Conservation (phyloP, 2,888 invertebrate species). For the Microplitis manilae region DNA sequence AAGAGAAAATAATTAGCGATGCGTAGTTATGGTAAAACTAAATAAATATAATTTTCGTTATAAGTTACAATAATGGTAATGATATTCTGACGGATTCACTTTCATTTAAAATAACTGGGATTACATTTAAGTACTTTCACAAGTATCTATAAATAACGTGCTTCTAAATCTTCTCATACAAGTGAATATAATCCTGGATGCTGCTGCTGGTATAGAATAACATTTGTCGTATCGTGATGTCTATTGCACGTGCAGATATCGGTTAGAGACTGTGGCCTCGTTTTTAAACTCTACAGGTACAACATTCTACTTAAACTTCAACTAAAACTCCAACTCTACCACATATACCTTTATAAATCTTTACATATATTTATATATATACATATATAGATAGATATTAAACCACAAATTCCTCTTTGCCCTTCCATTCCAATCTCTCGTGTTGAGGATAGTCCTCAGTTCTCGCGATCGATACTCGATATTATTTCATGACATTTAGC, state of each 20-base stretch:
- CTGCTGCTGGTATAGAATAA: slow-evolving; percentile 10
- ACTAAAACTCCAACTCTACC: neutral
- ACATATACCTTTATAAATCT: neutral
- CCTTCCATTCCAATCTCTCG: slow-evolving; percentile 12
- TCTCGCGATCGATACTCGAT: slow-evolving; percentile 27
- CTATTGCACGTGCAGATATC: slow-evolving; percentile 1
- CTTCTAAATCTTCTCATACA: neutral
- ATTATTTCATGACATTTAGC: slow-evolving; percentile 28
- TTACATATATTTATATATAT: no score
- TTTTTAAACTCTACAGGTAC: slow-evolving; percentile 30
- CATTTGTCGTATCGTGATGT: slow-evolving; percentile 14
- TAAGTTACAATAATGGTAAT: no score
- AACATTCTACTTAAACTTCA: neutral
- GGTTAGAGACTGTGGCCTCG: slow-evolving; percentile 22
- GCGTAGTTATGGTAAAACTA: neutral
- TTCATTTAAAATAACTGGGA: slow-evolving; percentile 34
- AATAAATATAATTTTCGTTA: neutral
- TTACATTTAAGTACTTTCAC: slow-evolving; percentile 41
- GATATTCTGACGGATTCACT: slow-evolving; percentile 15
- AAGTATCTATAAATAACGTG: slow-evolving; percentile 5
- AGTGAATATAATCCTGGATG: slow-evolving; percentile 27
- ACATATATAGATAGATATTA: neutral
- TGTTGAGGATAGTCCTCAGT: neutral
- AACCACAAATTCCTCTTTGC: slow-evolving; percentile 30
- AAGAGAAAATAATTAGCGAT: neutral